Evolutionary conservation across 37 sponge, comb jelly and placozoan genomes (phyloP).

Genomic region (Halichondria panicea): DNA sequence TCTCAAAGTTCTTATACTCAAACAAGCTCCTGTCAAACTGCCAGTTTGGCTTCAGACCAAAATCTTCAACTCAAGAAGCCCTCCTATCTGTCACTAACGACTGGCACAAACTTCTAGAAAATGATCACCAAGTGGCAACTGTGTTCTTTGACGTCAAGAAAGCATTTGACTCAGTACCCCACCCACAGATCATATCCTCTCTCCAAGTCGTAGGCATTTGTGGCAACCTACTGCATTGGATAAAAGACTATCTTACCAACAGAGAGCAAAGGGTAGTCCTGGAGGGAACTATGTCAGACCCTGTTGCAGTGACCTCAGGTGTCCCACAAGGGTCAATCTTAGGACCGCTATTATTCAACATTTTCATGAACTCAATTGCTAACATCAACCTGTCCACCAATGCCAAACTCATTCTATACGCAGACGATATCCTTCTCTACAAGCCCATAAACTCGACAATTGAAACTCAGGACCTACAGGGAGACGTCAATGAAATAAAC

Average conservation of each 20-base stretch:
- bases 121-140: neutral
- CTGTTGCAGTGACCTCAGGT: neutral
- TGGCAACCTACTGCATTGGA: constrained; percentile 19
- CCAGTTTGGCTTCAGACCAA: constrained; percentile 31
- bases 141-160: too few species aligned
- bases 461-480: constrained; percentile 9
- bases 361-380: constrained; percentile 9
- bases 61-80: constrained; percentile 20
- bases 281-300: constrained; percentile 3
- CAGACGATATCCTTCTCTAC: constrained; percentile 32
- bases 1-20: constrained; percentile 14
- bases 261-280: constrained; percentile 27
- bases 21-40: constrained; percentile 29
- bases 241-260: constrained; percentile 7
- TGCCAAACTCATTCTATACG: constrained; percentile 11
- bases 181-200: neutral
- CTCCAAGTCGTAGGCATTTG: constrained; percentile 1
- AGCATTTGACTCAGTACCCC: constrained; percentile 9
- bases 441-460: neutral
- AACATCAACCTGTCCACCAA: neutral
- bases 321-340: constrained; percentile 21
- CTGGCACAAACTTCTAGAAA: constrained; percentile 2
- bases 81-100: neutral
- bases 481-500: neutral
- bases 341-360: constrained; percentile 17